Percentiles rank a stretch among this genome's conserved stretches.
These are phyloP conservation scores for Notothenia coriiceps DNA, from an alignment of 2,113 vertebrate species.

Conservation along the genomic window DNA sequence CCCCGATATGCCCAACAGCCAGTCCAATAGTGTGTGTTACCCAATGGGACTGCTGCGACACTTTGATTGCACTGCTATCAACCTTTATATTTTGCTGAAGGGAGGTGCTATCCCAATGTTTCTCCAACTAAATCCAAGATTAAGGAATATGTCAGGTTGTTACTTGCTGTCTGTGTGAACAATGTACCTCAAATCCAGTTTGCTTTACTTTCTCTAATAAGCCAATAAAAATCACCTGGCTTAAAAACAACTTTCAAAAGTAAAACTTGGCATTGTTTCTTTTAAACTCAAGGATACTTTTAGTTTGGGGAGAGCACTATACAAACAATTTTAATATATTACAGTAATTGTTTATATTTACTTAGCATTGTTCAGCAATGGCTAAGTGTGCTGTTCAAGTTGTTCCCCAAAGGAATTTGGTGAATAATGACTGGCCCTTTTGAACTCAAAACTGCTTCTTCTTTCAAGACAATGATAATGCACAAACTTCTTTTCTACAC, in stretches of 20 bases:
- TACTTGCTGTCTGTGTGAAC: background rate
- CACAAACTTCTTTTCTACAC: background rate
- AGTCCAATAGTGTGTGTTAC: slow-evolving; percentile 59
- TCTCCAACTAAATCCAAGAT: slow-evolving; percentile 17
- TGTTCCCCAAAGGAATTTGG: background rate
- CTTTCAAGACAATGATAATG: background rate
- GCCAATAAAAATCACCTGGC: background rate
- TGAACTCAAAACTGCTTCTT: background rate
- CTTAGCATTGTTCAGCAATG: background rate
- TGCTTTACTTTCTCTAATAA: background rate
- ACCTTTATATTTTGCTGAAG: slow-evolving; percentile 43
- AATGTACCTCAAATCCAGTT: background rate
- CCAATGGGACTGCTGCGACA: slow-evolving; percentile 58
- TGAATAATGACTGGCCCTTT: background rate
- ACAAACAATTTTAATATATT: too few relatives aligned
- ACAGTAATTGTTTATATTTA: background rate
- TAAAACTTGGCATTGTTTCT: background rate
- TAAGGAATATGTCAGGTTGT: background rate
- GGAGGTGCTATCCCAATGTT: slow-evolving; percentile 26
- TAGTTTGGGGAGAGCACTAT: too few relatives aligned
- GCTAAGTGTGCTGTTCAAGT: background rate
- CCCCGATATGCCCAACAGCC: slow-evolving; percentile 71
- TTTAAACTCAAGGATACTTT: background rate
- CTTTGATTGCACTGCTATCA: slow-evolving; percentile 53
- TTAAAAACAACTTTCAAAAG: background rate